Percentiles rank a stretch among this genome's conserved stretches.
Conservation (phyloP, 2,113 vertebrate species). For the Dunckerocampus dactyliophorus region DNA sequence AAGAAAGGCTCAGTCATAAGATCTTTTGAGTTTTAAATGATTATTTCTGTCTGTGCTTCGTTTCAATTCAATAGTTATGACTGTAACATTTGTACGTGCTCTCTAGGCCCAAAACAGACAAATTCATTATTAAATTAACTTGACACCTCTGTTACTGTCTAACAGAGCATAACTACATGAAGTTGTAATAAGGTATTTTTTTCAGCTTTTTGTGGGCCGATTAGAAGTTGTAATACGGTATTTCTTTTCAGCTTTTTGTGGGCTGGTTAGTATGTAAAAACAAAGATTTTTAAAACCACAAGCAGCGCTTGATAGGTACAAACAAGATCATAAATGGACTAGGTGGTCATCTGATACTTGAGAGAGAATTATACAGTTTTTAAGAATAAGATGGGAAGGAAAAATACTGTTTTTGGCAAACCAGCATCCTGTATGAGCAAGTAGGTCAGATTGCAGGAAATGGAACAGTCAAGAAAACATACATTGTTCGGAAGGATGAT, state of each 20-base stretch:
- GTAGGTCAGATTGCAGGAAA: not conserved
- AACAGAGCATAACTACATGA: not conserved
- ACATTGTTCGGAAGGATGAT: not conserved
- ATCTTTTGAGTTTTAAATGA: not conserved
- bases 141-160: not conserved
- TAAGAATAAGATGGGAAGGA: not conserved
- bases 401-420: not conserved
- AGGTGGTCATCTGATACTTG: not conserved
- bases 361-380: not conserved
- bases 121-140: slow-evolving; percentile 7
- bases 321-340: not conserved
- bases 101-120: not conserved
- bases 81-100: not conserved
- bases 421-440: not conserved
- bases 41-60: not conserved
- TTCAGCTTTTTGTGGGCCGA: not conserved
- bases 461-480: not conserved
- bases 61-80: not conserved
- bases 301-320: not conserved
- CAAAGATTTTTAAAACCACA: not conserved
- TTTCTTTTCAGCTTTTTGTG: not conserved
- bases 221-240: not conserved
- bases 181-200: not conserved
- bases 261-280: not conserved
- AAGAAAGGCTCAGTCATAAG: not conserved